Percentiles rank a stretch among this genome's conserved stretches.
Conservation (phyloP, 2,888 invertebrate species). For the Frankliniella fusca region DNA sequence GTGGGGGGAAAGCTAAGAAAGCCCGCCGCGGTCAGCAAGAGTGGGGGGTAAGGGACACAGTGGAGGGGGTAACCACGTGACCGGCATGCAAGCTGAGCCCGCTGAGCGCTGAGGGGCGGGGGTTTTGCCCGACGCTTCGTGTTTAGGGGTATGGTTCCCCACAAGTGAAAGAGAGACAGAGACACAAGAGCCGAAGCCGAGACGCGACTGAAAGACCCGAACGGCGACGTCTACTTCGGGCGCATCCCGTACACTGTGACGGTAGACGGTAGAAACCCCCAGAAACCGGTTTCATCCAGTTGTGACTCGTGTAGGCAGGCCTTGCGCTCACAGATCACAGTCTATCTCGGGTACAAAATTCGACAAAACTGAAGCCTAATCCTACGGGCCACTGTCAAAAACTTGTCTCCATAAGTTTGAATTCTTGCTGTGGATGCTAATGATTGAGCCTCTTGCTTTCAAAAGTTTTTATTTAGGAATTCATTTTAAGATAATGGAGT, state of each 20-base stretch:
- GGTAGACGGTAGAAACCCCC: slow-evolving; percentile 4
- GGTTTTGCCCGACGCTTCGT: background rate
- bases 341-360: too few species aligned
- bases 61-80: background rate
- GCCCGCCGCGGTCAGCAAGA: too few species aligned
- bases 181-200: background rate
- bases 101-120: background rate
- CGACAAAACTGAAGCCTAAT: too few species aligned
- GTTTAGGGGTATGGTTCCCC: background rate
- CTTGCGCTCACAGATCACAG: background rate
- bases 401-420: too few species aligned
- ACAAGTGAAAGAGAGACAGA: background rate
- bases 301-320: background rate
- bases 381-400: too few species aligned
- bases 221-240: background rate
- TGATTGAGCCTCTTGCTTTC: too few species aligned
- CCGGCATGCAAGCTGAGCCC: background rate
- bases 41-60: background rate
- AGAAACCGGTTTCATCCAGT: slow-evolving; percentile 6
- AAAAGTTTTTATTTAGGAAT: too few species aligned
- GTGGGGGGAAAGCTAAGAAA: background rate
- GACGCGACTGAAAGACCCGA: background rate
- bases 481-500: too few species aligned
- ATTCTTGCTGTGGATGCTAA: too few species aligned
- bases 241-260: background rate